Base-by-base conservation (phyloP, 2,797 vertebrate species). In the Cichlasoma orientale region DNA sequence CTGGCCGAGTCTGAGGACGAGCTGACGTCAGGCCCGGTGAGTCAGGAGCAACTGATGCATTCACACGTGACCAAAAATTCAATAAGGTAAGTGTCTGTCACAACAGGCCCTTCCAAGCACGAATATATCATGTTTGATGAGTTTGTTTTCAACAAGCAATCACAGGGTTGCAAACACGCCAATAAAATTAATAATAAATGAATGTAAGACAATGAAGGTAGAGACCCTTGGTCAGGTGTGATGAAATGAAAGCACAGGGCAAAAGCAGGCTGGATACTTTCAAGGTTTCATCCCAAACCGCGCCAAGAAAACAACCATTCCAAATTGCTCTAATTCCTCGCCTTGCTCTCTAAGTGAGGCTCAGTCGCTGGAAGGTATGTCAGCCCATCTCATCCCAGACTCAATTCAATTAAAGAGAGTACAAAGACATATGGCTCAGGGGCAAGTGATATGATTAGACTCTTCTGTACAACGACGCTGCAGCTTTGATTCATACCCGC, bases 351-450 rank as follows among this genome's bases (percentile, higher is more conserved):
- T 47, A 54, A 84, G 83, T 73, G 80, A 56, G 19, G 75, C 83
- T 82, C 79, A 83, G 78, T 77, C 59, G 79, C 82, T 80, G 86
- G 81, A 88, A 82, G 88, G 82, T 90, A 94, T 92, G 89, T 92
- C 86, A 89, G 86, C 90, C 91, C 93, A 92, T 93, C 91, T 91
- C 87, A 90, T 93, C 92, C 84, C 76, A 21, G 74, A 57, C 78
- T 76, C 92, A 93, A 94, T 95, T 93, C 88, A 93, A 94, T 96
- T 93, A 94, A 87, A 90, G 83, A 87, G 93, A 95, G 93, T 92
- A 93, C 88, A 88, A 89, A 94, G 92, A 93, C 91, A 90, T 90
- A 93, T 87, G 90, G 91, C 90, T 90, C 59, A 68, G 80, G 85
- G 86, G 80, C 79, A 58, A 84, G 83, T 92, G 90, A 95, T 95